These are phyloP conservation scores for Albula goreensis DNA, from an alignment of 2,113 vertebrate genomes.

Conservation along the genomic window DNA sequence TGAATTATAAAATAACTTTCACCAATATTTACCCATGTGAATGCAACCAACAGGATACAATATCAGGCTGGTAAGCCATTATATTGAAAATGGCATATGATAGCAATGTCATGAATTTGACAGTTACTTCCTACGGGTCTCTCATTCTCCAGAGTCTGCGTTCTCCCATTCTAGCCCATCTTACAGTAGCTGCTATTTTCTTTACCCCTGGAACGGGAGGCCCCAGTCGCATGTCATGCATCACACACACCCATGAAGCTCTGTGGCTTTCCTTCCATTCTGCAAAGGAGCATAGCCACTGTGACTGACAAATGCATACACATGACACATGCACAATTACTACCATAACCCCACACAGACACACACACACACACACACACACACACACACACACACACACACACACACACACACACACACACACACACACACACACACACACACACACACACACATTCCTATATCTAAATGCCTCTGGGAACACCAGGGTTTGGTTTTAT, in stretches of 20 bases:
- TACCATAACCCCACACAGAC: not conserved
- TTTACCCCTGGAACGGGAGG: not conserved
- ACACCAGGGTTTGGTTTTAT: not conserved
- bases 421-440: conserved; percentile 25
- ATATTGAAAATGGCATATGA: no score
- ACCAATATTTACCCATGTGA: not conserved
- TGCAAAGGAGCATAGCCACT: not conserved
- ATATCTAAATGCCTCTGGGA: not conserved
- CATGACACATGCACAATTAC: not conserved
- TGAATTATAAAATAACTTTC: not conserved
- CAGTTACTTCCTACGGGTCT: no score
- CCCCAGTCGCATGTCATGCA: not conserved
- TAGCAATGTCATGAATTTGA: no score
- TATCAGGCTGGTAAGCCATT: not conserved
- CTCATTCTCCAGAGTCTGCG: no score
- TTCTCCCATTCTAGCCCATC: no score
- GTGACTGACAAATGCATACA: not conserved
- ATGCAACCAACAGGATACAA: not conserved
- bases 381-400: not conserved
- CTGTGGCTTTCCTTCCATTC: not conserved
- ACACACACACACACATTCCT: not conserved
- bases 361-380: not conserved
- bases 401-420: not conserved
- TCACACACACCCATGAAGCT: not conserved
- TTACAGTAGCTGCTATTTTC: not conserved